Evolutionary conservation across 2,113 vertebrate genomes (phyloP).

Genomic region (Myodes glareolus): DNA sequence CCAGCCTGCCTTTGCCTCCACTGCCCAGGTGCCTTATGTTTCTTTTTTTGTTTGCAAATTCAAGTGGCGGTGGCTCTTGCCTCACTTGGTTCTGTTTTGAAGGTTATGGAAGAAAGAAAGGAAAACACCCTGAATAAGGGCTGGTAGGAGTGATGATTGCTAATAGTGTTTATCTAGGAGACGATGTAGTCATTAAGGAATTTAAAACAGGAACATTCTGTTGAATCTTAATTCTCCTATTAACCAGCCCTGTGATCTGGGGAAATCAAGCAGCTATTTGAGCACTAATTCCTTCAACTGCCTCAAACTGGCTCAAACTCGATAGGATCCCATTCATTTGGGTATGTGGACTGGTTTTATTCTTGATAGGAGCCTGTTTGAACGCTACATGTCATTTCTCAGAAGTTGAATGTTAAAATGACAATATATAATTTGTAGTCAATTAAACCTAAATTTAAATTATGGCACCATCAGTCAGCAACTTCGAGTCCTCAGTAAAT

Average conservation of each 20-base stretch:
- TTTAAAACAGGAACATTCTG: neutral
- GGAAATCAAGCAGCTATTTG: conserved; percentile 5
- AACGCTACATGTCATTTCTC: conserved; percentile 9
- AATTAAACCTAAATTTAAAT: conserved; percentile 23
- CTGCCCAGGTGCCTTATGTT: neutral
- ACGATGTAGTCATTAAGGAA: neutral
- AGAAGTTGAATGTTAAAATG: neutral
- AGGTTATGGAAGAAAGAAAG: neutral
- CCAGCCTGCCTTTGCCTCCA: neutral
- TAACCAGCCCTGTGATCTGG: neutral
- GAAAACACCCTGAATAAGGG: neutral
- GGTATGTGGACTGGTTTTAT: neutral
- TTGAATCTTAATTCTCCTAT: neutral
- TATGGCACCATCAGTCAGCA: neutral
- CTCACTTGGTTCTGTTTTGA: neutral
- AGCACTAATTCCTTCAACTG: neutral
- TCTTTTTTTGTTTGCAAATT: neutral
- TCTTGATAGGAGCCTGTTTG: neutral
- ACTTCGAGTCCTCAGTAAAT: neutral
- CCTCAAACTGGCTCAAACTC: neutral
- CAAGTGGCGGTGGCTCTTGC: neutral
- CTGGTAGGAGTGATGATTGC: neutral
- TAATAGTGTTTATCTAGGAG: conserved; percentile 4
- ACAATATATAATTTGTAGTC: neutral
- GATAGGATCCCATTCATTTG: neutral